Evolutionary conservation across 2,888 invertebrate species (phyloP), one percentile per base, ranked within the genome.

Genomic region (Ormyrus nitidulus): DNA sequence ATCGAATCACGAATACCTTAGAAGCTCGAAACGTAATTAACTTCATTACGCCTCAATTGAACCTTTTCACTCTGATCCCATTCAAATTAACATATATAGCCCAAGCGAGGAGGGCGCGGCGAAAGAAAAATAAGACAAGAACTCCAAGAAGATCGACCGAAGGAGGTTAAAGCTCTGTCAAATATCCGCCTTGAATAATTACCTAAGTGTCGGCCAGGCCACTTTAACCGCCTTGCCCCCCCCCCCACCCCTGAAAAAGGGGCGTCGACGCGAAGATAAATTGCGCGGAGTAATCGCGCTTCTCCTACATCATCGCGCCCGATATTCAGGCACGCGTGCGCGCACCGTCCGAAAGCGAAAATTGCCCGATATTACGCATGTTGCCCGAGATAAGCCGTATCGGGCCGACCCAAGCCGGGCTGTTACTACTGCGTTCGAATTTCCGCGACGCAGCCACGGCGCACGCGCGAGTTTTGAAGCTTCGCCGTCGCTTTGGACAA

Each of bases 271-370:
- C 46, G 19, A 70, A 74, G 69, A 79, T 79, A 79, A 74, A 79
- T 79, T 79, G 69, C 54, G 48, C 58, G 69, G 69, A 79, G 74
- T 79, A 79, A 79, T 79, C 74, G 69, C 51, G 46, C 9, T 64
- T 46, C 74, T 74, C 69, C 73, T 69, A 70, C 74, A 79, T 74
- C 74, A 69, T 80, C 69, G 71, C 34, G 58, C 4, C 66, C 4
- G 44, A 66, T 34, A 53, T 65, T 10, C n/a, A n/a, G 6, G 56
- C 8, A 56, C n/a, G 19, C 10, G 34, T 9, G 53, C 5, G 5
- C 34, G 2, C 6, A 6, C 5, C 11, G 19, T 66, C 66, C 34
- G 34, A 34, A 34, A 34, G 34, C 34, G 34, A 34, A 34, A 34
- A 34, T 34, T 34, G 34, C 4, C 34, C 34, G 34, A 34, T 34